phyloP scores from a whole-genome alignment of 2,888 invertebrate species.

The Dyspetes luteomarginatus region DNA sequence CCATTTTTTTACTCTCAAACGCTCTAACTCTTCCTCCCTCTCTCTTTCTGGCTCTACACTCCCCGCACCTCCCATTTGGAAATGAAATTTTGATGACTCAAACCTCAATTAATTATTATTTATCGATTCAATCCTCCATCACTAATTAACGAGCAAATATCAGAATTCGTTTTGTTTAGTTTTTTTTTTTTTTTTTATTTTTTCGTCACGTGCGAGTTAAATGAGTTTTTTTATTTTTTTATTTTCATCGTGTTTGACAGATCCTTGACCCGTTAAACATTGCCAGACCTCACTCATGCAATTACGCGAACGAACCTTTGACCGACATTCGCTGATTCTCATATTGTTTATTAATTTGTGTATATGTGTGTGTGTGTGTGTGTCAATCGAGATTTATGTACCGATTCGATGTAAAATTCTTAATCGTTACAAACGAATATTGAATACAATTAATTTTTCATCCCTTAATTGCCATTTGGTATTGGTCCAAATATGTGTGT shows the following conservation, averaged over 20 bases:
- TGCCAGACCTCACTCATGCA: no score
- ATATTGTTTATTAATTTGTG: no score
- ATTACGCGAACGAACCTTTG: no score
- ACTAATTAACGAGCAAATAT: conserved; percentile 50
- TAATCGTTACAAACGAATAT: no score
- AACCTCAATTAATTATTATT: conserved; percentile 58
- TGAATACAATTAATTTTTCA: no score
- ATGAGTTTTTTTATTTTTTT: background rate
- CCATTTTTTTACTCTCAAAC: conserved; percentile 46
- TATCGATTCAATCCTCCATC: conserved; percentile 57
- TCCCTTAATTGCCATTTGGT: no score
- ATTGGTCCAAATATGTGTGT: no score
- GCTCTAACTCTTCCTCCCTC: conserved; percentile 42
- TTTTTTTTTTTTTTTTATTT: conserved; percentile 28
- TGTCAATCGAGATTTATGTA: no score
- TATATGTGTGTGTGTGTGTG: no score
- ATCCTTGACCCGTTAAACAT: no score
- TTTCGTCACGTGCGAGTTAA: background rate
- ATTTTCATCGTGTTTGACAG: background rate
- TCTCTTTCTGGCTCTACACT: conserved; percentile 23
- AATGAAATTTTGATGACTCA: conserved; percentile 56
- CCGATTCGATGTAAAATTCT: no score
- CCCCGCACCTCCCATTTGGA: background rate
- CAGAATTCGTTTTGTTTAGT: conserved; percentile 21
- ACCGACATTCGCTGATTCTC: no score